These are phyloP conservation scores for Euura lappo DNA, from an alignment of 1,140 invertebrate species.

Conservation along the genomic window DNA sequence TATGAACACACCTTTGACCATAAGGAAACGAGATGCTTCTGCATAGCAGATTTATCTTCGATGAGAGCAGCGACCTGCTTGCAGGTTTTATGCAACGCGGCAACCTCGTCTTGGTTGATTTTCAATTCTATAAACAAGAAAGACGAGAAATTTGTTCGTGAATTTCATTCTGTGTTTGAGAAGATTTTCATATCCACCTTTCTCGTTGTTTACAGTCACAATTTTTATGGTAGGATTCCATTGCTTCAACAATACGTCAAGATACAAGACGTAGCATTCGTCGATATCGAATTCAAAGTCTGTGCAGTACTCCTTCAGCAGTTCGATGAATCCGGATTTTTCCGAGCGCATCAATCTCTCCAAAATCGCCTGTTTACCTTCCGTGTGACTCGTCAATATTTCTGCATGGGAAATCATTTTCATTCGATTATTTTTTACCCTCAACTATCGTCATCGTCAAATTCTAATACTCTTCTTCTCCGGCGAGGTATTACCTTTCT, in stretches of 20 bases:
- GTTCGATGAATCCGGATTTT: conserved; percentile 33
- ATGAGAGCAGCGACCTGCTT: conserved; percentile 37
- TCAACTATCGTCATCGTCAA: too few species aligned
- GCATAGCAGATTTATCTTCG: conserved; percentile 38
- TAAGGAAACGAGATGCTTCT: conserved; percentile 27
- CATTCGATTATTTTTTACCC: background rate
- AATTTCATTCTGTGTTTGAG: background rate
- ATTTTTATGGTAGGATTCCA: conserved; percentile 51
- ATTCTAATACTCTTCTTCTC: too few species aligned
- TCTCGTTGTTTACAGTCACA: conserved; percentile 21
- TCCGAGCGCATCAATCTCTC: conserved; percentile 40
- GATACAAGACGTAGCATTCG: conserved; percentile 49
- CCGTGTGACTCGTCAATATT: conserved; percentile 39
- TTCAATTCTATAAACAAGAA: conserved; percentile 32
- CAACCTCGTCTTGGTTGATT: conserved; percentile 37
- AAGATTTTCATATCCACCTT: conserved; percentile 28
- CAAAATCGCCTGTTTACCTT: conserved; percentile 42
- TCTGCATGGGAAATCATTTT: conserved; percentile 38
- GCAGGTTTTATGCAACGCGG: conserved; percentile 41
- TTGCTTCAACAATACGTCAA: conserved; percentile 44
- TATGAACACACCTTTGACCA: conserved; percentile 32
- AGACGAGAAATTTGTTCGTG: background rate
- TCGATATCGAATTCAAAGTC: conserved; percentile 48
- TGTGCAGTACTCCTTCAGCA: conserved; percentile 48
- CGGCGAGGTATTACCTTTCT: conserved; percentile 33